Evolutionary conservation across 2,113 vertebrate genomes (phyloP), one percentile per base, ranked within the genome.

Genomic region (Pleuronectes platessa): DNA sequence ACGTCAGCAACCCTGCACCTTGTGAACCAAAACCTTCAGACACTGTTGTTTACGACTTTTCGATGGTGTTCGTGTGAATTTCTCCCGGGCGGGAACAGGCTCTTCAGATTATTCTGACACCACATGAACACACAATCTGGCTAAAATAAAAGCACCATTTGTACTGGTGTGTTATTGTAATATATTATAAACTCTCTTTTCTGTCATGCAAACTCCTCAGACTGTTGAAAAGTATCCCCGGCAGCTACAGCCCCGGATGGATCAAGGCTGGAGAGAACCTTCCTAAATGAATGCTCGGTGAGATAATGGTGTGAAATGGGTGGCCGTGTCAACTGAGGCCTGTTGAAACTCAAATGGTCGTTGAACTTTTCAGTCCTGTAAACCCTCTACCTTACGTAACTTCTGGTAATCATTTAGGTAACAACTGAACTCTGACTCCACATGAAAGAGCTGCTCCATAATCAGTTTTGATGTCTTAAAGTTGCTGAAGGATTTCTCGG

Each of bases 401-500:
- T 82, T 88, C 82, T 85, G 64, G 54, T 82, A 93, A 89, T 72
- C 65, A 35, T 86, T 90, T 89, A 85, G 70, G 83, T 84, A 88
- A 90, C 67, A 66, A 47, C 21, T 86, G 86, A 92, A 87, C 89
- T 85, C 79, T 90, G 89, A 90, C 86, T 79, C 74, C 27, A 74
- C 85, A 83, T 88, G 76, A 91, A 89, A 91, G 81, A 56, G 56
- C 69, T 23, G 81, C 59, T 77, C 54, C 49, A 10, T 86, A 88
- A 90, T 90, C 76, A 71, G 69, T 90, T 88, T 47, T 88, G 86
- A 92, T 75, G 75, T 82, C 81, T 89, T 80, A 62, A 89, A 85
- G 78, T 82, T 80, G 75, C 60, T 61, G 71, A 84, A 78, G 59
- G 77, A 86, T 89, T 92, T 85, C 71, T 86, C 24, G 9, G 15